Evolutionary conservation across 2,888 invertebrate genomes (phyloP), one percentile per base, ranked within the genome.

Genomic region (Choreutis nemorana): DNA sequence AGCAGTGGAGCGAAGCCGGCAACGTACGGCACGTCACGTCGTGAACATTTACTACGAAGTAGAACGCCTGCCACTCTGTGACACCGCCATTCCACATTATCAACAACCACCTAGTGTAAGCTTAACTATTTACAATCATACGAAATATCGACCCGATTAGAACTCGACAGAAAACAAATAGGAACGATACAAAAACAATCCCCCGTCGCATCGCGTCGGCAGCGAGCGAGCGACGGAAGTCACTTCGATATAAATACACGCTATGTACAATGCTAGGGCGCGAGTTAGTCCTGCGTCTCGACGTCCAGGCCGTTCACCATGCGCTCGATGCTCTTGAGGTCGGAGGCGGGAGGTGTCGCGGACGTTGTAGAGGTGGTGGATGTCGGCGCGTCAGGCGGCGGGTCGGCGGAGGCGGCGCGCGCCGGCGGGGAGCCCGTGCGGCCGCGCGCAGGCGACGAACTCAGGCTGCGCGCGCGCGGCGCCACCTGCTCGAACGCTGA

Each of bases 271-370:
- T 46, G 50, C 49, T 41, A 38, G 40, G 44, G 37, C 45, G 46
- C 44, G 47, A 59, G 56, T 75, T 73, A 77, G 71, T 78, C 78
- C 75, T 66, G 83, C 43, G 87, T 84, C 64, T 91, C 91, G 43
- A 93, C 91, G 65, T 96, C 95, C 40, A 96, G 81, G 9, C 95
- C 96, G 72, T 95, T 96, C 45, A 97, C 94, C 96, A 96, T 96
- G 65, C 95, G 93, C 78, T 97, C 96, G 79, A 97, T 97, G 67
- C 90, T 94, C 75, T 95, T 95, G 45, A 97, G 84, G 73, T 96
- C 95, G 37, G 87, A 90, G 23, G 89, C 84, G 20, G 85, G 83
- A 39, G 81, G 83, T 39, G 84, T 86, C 43, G 61, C 51, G 33
- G 72, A 60, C 29, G 81, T 63, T 37, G 77, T 72, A 36, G 77